phyloP scores from a whole-genome alignment of 2,797 vertebrate species.

The Lagorchestes hirsutus region DNA sequence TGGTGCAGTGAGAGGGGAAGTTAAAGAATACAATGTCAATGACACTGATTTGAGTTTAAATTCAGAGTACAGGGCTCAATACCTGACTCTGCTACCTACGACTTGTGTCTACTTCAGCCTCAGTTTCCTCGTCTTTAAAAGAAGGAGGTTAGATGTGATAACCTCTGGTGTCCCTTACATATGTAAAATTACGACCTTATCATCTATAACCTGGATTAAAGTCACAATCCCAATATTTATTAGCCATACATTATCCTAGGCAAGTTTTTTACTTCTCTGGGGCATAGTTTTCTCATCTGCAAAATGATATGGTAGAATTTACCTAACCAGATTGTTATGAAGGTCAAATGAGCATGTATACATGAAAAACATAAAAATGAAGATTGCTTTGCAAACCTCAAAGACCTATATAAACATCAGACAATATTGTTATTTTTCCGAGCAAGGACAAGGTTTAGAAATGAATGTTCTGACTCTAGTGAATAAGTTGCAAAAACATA shows the following conservation, averaged over 20 bases:
- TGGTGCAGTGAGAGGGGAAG: neutral
- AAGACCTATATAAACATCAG: neutral
- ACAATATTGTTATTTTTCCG: neutral
- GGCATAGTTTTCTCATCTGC: neutral
- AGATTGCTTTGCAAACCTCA: neutral
- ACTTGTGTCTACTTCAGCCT: neutral
- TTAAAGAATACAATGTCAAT: neutral
- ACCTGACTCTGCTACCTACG: neutral
- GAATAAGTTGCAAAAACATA: conserved; percentile 32
- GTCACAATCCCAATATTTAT: neutral
- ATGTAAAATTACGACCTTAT: neutral
- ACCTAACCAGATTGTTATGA: neutral
- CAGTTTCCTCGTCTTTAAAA: neutral
- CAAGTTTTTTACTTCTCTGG: neutral
- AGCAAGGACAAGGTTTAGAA: neutral
- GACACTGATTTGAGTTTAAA: neutral
- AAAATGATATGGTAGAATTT: neutral
- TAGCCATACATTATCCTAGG: neutral
- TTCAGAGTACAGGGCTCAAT: neutral
- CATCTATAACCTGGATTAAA: neutral
- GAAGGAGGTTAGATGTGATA: neutral
- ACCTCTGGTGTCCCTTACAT: neutral
- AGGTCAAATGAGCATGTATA: neutral
- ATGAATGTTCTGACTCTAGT: neutral
- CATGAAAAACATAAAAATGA: neutral